phyloP scores from a whole-genome alignment of 2,888 invertebrate species.

The Drosophila falleni region DNA sequence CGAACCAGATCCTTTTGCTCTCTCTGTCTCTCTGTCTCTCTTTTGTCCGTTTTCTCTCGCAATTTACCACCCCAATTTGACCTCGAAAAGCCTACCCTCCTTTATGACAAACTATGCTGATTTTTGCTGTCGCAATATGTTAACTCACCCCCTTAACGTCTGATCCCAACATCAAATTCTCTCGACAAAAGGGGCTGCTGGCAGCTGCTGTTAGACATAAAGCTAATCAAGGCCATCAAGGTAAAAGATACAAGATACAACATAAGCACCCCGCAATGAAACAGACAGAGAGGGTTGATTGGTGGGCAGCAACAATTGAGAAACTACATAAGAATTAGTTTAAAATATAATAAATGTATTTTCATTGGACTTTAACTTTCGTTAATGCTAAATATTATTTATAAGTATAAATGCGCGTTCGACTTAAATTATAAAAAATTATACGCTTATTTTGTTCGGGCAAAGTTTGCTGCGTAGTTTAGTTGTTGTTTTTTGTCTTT shows the following conservation, averaged over 20 bases:
- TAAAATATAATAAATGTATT: constrained; percentile 39
- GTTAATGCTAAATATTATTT: constrained; percentile 27
- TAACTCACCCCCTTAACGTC: constrained; percentile 39
- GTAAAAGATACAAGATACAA: constrained; percentile 17
- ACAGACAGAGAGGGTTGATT: constrained; percentile 30
- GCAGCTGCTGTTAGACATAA: constrained; percentile 38
- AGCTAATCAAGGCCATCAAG: constrained; percentile 22
- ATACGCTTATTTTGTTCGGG: constrained; percentile 27
- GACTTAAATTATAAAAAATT: constrained; percentile 30
- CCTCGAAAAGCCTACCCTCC: constrained; percentile 43
- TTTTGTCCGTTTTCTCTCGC: constrained; percentile 1
- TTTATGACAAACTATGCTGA: constrained; percentile 48
- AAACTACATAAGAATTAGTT: constrained; percentile 2
- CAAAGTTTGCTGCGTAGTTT: constrained; percentile 20
- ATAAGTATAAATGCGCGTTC: constrained; percentile 47
- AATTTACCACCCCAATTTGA: constrained; percentile 36
- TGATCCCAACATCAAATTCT: constrained; percentile 52
- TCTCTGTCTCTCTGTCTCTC: constrained; percentile 11
- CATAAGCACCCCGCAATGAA: constrained; percentile 24
- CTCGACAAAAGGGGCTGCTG: constrained; percentile 41
- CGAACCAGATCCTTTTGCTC: constrained; percentile 42
- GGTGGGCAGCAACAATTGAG: constrained; percentile 22
- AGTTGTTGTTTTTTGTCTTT: constrained; percentile 45
- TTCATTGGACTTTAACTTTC: constrained; percentile 48
- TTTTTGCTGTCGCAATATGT: constrained; percentile 22